These are phyloP conservation scores for Gila robusta DNA, from an alignment of 2,797 vertebrate genomes.

Conservation along the genomic window DNA sequence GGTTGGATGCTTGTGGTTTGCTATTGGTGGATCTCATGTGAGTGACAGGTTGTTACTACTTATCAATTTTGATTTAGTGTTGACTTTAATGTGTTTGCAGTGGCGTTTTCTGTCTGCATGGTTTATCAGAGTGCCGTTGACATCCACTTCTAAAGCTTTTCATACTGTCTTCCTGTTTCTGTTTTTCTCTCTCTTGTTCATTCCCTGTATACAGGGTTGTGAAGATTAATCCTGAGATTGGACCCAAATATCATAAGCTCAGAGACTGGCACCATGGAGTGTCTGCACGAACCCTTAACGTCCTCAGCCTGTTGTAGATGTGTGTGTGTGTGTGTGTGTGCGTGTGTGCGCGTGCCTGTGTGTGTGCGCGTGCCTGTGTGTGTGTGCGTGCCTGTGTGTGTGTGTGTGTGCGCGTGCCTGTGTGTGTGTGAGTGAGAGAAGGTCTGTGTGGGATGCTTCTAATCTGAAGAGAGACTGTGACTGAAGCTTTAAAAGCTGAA, in stretches of 20 bases:
- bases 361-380: conserved; percentile 2
- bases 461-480: not conserved
- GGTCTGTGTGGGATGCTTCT: not conserved
- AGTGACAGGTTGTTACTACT: not conserved
- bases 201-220: conserved; percentile 78
- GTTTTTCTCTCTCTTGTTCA: conserved; percentile 11
- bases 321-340: conserved; percentile 4
- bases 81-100: not conserved
- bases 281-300: conserved; percentile 97
- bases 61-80: not conserved
- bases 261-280: conserved; percentile 99
- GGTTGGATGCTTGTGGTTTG: not conserved
- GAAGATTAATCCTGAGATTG: conserved; percentile 88
- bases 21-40: not conserved
- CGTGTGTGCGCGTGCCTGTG: not conserved
- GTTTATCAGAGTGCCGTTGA: conserved; percentile 10
- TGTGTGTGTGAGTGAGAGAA: not conserved
- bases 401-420: conserved; percentile 7
- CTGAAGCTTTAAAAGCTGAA: not conserved
- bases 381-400: not conserved
- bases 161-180: not conserved
- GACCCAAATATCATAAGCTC: conserved; percentile 95
- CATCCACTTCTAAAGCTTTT: conserved; percentile 1
- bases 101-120: conserved; percentile 15
- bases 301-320: conserved; percentile 70